These are phyloP conservation scores for Cuniculus paca DNA, from an alignment of 2,797 vertebrate species.

Conservation along the genomic window DNA sequence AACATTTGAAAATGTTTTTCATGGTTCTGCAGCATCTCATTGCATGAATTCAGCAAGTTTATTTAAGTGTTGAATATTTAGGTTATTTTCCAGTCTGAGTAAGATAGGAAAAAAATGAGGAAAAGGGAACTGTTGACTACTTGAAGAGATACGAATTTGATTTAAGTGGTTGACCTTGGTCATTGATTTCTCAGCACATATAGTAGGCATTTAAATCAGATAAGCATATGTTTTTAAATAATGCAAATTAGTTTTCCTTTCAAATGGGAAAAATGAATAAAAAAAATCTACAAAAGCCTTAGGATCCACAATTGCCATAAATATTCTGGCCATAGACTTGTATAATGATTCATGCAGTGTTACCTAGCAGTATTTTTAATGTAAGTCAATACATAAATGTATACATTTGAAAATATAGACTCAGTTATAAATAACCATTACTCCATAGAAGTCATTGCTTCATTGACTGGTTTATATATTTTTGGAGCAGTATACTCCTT, in stretches of 20 bases:
- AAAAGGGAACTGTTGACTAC: neutral
- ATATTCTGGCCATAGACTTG: neutral
- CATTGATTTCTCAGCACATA: neutral
- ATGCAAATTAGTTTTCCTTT: constrained; percentile 4
- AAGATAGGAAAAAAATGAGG: neutral
- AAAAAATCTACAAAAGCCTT: neutral
- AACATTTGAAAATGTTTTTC: constrained; percentile 11
- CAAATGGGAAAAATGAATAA: neutral
- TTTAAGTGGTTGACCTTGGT: neutral
- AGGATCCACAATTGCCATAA: neutral
- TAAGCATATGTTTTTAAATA: constrained; percentile 15
- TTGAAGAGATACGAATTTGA: neutral
- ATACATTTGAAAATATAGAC: neutral
- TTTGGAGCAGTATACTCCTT: neutral
- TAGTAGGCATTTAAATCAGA: constrained; percentile 11
- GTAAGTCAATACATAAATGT: neutral
- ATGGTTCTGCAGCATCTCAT: neutral
- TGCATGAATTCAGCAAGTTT: neutral
- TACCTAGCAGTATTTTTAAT: neutral
- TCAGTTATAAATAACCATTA: neutral
- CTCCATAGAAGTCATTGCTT: neutral
- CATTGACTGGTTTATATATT: neutral
- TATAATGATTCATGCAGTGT: neutral
- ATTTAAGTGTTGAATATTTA: constrained; percentile 43
- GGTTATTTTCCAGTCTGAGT: constrained; percentile 52